phyloP scores from a whole-genome alignment of 2,797 vertebrate genomes.

The Enteromius anoplus region DNA sequence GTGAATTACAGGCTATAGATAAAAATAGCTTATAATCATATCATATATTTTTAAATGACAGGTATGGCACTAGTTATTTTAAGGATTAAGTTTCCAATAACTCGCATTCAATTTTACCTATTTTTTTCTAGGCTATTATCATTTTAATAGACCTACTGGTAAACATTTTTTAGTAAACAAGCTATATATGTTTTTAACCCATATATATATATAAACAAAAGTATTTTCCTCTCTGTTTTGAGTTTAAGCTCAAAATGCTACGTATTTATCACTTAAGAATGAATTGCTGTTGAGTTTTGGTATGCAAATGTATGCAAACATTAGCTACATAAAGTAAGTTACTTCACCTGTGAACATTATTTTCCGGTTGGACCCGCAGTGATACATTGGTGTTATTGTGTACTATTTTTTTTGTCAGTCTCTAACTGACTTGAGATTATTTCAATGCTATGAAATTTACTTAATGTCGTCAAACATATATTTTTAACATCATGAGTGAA shows the following conservation, averaged over 20 bases:
- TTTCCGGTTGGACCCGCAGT: not conserved
- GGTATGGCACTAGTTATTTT: not conserved
- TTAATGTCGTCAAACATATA: not conserved
- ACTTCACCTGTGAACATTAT: constrained; percentile 5
- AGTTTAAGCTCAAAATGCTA: not conserved
- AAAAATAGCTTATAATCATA: not conserved
- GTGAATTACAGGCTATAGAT: not conserved
- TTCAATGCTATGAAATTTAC: not conserved
- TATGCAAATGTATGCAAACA: not conserved
- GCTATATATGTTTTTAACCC: not conserved
- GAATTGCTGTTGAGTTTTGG: not conserved
- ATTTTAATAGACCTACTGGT: not conserved
- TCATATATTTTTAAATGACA: not conserved
- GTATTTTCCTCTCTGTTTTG: not conserved
- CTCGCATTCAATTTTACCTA: not conserved
- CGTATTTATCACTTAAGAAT: not conserved
- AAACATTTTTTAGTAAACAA: not conserved
- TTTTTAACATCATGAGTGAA: not conserved
- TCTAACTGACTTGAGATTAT: not conserved
- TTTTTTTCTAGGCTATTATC: too few species aligned
- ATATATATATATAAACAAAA: not conserved
- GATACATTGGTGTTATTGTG: not conserved
- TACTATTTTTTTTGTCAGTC: not conserved
- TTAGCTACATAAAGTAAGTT: not conserved
- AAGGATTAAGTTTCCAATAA: not conserved